Base-by-base conservation (phyloP, 2,797 vertebrate species). In the Petrocephalus schoutedeni region DNA sequence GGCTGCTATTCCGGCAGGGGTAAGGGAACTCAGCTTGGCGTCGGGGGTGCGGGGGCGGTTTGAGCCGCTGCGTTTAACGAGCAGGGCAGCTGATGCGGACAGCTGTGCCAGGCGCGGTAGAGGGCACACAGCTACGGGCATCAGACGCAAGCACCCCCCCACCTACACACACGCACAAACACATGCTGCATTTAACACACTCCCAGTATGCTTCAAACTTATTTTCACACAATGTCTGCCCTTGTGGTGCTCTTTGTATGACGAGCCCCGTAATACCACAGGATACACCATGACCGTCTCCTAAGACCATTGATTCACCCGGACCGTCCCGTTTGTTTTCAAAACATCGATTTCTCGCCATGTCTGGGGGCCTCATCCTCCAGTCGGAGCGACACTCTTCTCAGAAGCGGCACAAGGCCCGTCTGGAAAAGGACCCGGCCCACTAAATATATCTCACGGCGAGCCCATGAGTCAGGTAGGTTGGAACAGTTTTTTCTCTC, bases 1-100 rank as follows among this genome's bases (percentile, higher is more conserved):
- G 89, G 94, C 91, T 94, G 94, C 93, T 94, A 94, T 93, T 95
- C 95, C 95, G 92, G 89, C 82, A 87, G 89, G 95, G 87, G 95
- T 91, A 95, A 96, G 94, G 85, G 28, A 94, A 95, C 93, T 91
- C 71, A 84, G 89, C 80, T 58, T 90, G 92, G 94, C 93, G 91
- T 95, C 95, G 94, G 89, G 85, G 85, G 57, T 49, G 54, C 5
- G 85, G 85, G 57, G 58, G 85, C 9, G 85, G 91, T 93, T 86
- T 94, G 93, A 93, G 92, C 90, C 90, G 89, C 92, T 88, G 90
- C 93, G 89, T 95, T 95, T 95, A 95, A 95, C 90, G 90, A 95
- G 93, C 91, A 86, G 85, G 85, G 92, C 93, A 93, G 94, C 94
- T 93, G 94, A 96, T 94, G 91, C 71, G 89, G 91, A 92, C 94